These are phyloP conservation scores for Cephus sareptanus DNA, from an alignment of 2,888 invertebrate genomes.

Conservation along the genomic window DNA sequence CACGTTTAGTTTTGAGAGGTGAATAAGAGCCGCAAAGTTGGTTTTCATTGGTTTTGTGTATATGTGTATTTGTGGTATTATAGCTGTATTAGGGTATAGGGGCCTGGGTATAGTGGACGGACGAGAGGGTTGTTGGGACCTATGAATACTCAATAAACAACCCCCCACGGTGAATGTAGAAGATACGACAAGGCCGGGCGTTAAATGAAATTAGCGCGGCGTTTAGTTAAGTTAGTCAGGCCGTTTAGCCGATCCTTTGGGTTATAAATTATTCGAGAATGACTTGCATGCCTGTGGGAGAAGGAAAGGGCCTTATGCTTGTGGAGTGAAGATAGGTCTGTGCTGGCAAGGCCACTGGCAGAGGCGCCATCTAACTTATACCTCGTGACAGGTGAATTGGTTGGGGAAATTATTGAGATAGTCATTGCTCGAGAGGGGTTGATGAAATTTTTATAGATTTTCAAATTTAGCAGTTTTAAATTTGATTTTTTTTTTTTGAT, in stretches of 20 bases:
- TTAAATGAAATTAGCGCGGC: constrained; percentile 63
- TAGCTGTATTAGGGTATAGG: background rate
- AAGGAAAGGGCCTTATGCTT: constrained; percentile 19
- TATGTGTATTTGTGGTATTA: background rate
- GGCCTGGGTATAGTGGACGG: background rate
- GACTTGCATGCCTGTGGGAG: constrained; percentile 49
- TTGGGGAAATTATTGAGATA: background rate
- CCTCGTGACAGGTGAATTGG: background rate
- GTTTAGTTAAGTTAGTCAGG: constrained; percentile 60
- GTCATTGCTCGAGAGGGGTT: background rate
- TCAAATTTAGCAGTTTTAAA: background rate
- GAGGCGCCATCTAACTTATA: background rate
- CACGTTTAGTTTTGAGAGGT: constrained; percentile 6
- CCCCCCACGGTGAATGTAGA: constrained; percentile 40
- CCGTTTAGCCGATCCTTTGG: constrained; percentile 54
- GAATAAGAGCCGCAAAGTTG: background rate
- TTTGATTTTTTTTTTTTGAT: background rate
- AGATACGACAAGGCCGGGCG: constrained; percentile 47
- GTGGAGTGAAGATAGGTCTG: constrained; percentile 12
- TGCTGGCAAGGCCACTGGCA: constrained; percentile 15
- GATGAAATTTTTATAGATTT: background rate
- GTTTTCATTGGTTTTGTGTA: background rate
- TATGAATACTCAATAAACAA: constrained; percentile 49
- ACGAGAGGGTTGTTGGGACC: constrained; percentile 19
- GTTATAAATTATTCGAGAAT: constrained; percentile 63